Conservation (phyloP, 2,888 invertebrate species). For the Drosophila trichaetosa region DNA sequence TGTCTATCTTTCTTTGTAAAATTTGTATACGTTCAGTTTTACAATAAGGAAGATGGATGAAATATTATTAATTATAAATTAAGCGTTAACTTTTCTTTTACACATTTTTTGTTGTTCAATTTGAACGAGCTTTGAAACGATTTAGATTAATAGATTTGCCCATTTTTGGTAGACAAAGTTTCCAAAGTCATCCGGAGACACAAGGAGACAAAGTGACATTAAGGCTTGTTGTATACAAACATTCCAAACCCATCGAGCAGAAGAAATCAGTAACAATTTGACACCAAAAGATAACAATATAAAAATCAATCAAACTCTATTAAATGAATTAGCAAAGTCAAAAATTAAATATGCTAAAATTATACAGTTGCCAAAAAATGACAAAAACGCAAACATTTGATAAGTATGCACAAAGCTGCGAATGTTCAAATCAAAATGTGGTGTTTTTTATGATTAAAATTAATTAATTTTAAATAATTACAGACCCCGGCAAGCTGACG, state of each 20-base stretch:
- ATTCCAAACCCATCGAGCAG: conserved; percentile 30
- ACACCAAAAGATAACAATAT: conserved; percentile 51
- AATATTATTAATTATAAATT: too few relatives aligned
- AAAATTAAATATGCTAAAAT: conserved; percentile 69
- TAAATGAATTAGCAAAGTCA: conserved; percentile 47
- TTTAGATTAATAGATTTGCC: conserved; percentile 21
- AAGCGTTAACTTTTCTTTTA: not conserved
- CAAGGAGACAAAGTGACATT: not conserved
- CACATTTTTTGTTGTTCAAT: conserved; percentile 1
- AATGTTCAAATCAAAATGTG: conserved; percentile 28
- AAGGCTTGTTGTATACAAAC: conserved; percentile 2
- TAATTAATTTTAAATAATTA: conserved; percentile 75
- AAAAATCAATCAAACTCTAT: conserved; percentile 61
- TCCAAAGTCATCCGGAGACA: not conserved
- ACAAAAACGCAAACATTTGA: conserved; percentile 37
- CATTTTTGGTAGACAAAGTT: not conserved
- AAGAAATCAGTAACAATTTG: conserved; percentile 60
- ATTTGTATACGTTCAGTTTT: not conserved
- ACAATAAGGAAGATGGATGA: not conserved
- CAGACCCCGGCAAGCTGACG: conserved; percentile 34
- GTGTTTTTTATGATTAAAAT: conserved; percentile 49
- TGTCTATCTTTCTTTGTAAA: not conserved
- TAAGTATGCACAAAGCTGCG: conserved; percentile 33
- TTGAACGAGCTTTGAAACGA: conserved; percentile 30
- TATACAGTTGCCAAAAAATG: conserved; percentile 54